phyloP scores from a whole-genome alignment of 23 tunicate species.

The Ascidia mentula region DNA sequence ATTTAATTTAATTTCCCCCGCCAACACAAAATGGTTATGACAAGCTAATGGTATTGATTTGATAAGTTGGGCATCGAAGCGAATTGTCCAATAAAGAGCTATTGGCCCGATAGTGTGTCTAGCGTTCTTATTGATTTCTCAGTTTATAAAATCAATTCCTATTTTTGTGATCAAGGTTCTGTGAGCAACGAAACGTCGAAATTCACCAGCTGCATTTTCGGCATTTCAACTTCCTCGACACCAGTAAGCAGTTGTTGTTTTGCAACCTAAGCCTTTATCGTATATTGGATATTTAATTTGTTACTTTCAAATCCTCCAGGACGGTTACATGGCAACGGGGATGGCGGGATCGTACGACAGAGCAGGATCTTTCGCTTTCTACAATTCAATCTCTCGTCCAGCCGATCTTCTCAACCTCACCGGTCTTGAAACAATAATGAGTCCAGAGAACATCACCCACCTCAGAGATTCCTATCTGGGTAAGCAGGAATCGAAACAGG shows the following conservation, averaged over 20 bases:
- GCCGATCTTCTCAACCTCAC: neutral
- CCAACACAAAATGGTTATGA: too few relatives aligned
- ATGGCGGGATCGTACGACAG: conserved; percentile 47
- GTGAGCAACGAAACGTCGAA: conserved; percentile 21
- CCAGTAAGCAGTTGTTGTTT: neutral
- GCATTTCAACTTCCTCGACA: neutral
- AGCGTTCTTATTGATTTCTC: too few relatives aligned
- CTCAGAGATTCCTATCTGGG: neutral
- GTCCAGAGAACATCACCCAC: neutral
- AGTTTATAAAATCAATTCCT: too few relatives aligned
- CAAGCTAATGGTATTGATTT: too few relatives aligned
- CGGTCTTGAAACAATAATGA: neutral
- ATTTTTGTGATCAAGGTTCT: conserved; percentile 6
- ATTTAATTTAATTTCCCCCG: too few relatives aligned
- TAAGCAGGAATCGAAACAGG: too few relatives aligned
- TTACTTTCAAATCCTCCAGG: neutral
- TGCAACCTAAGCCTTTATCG: neutral
- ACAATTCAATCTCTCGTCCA: neutral
- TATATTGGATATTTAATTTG: neutral
- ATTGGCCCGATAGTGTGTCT: too few relatives aligned
- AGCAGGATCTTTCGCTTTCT: conserved; percentile 21
- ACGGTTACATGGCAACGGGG: conserved; percentile 9
- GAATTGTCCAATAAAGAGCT: too few relatives aligned
- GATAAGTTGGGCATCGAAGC: too few relatives aligned
- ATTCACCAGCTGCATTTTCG: conserved; percentile 20